A percentile compares a stretch with the other conserved stretches of the same genome.
phyloP scores from a whole-genome alignment of 2,113 vertebrate species.

The Mesembrinibis cayennensis region DNA sequence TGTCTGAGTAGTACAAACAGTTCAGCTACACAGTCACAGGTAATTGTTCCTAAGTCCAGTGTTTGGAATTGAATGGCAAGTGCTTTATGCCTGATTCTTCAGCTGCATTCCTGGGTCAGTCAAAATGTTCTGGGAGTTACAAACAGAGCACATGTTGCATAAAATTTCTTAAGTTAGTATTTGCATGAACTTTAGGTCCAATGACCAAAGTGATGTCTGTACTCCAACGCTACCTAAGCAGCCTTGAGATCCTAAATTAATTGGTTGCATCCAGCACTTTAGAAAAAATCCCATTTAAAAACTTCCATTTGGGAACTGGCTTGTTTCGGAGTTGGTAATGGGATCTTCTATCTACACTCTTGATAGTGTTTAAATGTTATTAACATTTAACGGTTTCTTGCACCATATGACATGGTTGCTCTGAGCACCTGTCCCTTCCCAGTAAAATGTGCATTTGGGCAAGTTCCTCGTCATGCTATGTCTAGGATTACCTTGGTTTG shows the following conservation, averaged over 20 bases:
- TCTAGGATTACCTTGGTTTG: background rate
- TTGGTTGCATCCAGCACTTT: background rate
- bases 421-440: background rate
- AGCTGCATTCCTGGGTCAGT: background rate
- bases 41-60: background rate
- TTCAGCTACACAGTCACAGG: background rate
- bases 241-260: background rate
- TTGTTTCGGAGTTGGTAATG: background rate
- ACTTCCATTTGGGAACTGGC: background rate
- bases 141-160: background rate
- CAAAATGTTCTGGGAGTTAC: background rate
- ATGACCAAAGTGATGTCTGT: background rate
- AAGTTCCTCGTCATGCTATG: background rate
- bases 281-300: background rate
- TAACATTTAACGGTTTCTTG: background rate
- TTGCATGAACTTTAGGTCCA: background rate
- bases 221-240: background rate
- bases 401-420: background rate
- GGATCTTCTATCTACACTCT: background rate
- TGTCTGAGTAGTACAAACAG: background rate
- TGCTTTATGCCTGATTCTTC: background rate
- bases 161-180: background rate
- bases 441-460: background rate
- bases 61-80: background rate
- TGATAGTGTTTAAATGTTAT: background rate